A percentile compares a stretch with the other conserved stretches of the same genome.
Conservation (phyloP, 92 coral and sea anemone genomes). For the Palythoa caribaeorum region DNA sequence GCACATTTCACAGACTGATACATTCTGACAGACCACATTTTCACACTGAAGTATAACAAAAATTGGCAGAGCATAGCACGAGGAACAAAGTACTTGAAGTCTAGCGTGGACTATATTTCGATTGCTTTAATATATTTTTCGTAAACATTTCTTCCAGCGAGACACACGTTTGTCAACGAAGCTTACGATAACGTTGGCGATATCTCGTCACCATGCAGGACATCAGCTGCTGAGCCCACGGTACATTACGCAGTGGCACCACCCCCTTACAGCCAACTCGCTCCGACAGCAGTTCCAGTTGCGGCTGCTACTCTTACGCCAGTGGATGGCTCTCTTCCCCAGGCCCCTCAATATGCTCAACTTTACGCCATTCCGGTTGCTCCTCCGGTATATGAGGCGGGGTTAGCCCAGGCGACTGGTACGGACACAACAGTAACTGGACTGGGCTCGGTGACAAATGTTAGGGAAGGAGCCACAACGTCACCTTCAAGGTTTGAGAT, state of each 20-base stretch:
- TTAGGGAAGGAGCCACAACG: constrained; percentile 63
- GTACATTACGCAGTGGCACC: constrained; percentile 70
- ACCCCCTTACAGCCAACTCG: constrained; percentile 80
- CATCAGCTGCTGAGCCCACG: constrained; percentile 35
- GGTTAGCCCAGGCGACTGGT: constrained; percentile 9
- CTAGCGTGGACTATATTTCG: background rate
- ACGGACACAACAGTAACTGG: constrained; percentile 66
- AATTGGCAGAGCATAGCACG: background rate
- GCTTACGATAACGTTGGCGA: constrained; percentile 77
- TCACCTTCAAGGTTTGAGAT: background rate
- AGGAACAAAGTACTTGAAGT: background rate
- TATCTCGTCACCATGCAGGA: background rate
- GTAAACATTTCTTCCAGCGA: constrained; percentile 53
- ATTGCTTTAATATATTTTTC: background rate
- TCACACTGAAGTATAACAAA: no score
- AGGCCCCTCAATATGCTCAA: constrained; percentile 52
- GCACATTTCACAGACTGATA: no score
- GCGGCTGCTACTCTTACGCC: constrained; percentile 53
- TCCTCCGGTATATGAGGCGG: constrained; percentile 72
- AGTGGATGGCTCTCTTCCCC: constrained; percentile 45
- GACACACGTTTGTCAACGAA: constrained; percentile 76
- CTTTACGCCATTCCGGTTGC: constrained; percentile 70
- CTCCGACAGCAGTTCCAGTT: constrained; percentile 40
- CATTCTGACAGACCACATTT: no score
- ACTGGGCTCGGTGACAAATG: constrained; percentile 83